Evolutionary conservation across 2,113 vertebrate genomes (phyloP).

Genomic region (Grus americana): DNA sequence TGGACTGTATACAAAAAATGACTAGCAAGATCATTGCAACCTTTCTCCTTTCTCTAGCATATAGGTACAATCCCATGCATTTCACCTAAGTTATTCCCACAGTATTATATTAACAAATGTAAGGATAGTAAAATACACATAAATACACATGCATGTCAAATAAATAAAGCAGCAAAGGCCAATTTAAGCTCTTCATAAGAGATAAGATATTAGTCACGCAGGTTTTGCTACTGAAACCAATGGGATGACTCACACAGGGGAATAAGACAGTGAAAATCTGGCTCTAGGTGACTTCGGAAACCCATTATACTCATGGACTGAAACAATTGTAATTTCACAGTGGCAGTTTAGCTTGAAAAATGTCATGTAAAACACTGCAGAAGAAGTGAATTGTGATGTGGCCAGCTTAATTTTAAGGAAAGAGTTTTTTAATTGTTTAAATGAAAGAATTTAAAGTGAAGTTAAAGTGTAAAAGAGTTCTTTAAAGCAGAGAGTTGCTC

Average conservation of each 20-base stretch:
- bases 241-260: background rate
- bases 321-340: background rate
- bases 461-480: background rate
- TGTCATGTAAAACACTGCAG: background rate
- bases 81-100: background rate
- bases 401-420: background rate
- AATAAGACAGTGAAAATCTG: background rate
- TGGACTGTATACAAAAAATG: background rate
- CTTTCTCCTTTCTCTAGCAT: background rate
- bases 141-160: background rate
- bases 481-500: background rate
- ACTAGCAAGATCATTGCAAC: background rate
- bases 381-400: background rate
- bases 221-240: background rate
- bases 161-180: background rate
- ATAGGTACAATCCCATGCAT: background rate
- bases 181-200: background rate
- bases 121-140: background rate
- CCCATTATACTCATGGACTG: background rate
- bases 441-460: background rate
- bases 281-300: background rate
- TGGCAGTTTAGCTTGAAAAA: background rate
- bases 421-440: background rate
- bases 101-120: background rate
- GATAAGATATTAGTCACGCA: background rate